Evolutionary conservation across 2,113 vertebrate genomes (phyloP).

Genomic region (Platichthys stellatus): DNA sequence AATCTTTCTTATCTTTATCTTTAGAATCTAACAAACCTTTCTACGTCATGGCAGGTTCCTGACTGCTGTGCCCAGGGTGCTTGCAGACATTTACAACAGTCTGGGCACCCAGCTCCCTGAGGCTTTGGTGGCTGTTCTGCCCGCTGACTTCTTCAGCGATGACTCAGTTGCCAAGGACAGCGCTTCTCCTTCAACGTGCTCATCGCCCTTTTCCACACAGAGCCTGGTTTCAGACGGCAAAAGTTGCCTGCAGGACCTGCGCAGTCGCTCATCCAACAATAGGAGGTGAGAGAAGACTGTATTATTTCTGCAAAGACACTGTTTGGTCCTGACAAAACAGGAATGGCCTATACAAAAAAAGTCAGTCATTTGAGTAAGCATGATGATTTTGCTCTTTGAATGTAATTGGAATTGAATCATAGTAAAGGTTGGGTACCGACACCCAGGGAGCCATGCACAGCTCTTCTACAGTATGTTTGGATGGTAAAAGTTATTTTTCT

Average conservation of each 20-base stretch:
- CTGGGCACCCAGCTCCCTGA: constrained; percentile 90
- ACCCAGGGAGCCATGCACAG: too few species aligned
- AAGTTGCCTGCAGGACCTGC: constrained; percentile 87
- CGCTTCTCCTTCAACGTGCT: constrained; percentile 79
- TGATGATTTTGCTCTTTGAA: not conserved
- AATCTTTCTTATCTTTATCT: not conserved
- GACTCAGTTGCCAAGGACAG: constrained; percentile 88
- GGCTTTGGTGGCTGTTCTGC: constrained; percentile 86
- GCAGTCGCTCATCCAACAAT: constrained; percentile 87
- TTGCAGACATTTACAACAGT: constrained; percentile 89
- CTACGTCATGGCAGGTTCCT: constrained; percentile 82
- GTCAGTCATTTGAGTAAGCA: too few species aligned
- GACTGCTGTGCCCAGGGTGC: constrained; percentile 83
- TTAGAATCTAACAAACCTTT: not conserved
- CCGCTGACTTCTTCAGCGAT: constrained; percentile 93
- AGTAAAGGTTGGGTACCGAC: too few species aligned
- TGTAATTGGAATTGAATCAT: not conserved
- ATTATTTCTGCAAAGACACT: not conserved
- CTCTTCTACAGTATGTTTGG: too few species aligned
- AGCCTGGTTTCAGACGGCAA: constrained; percentile 45
- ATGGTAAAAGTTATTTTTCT: too few species aligned
- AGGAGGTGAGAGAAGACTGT: constrained; percentile 80
- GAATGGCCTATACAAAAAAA: too few species aligned
- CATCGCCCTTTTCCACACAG: constrained; percentile 65
- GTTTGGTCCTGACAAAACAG: not conserved